phyloP scores from a whole-genome alignment of 2,113 vertebrate species.

The Anguilla rostrata region DNA sequence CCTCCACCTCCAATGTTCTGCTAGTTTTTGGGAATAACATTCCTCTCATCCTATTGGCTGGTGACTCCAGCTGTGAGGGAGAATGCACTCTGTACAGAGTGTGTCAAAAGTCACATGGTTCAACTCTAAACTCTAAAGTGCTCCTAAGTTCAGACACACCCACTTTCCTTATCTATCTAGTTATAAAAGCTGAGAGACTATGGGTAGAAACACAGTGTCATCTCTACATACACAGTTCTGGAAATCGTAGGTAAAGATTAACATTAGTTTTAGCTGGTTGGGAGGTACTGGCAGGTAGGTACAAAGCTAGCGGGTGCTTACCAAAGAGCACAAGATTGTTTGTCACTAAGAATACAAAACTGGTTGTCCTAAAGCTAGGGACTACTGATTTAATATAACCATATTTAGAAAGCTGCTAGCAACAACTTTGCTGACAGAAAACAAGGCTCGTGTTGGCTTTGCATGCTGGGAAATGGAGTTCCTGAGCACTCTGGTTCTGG shows the following conservation, averaged over 20 bases:
- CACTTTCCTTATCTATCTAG: background rate
- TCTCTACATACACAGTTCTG: no score
- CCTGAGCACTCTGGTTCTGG: conserved; percentile 37
- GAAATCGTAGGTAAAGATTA: no score
- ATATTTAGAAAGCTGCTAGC: background rate
- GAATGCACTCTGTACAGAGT: background rate
- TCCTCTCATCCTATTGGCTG: background rate
- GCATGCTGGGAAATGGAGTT: conserved; percentile 49
- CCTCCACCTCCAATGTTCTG: no score
- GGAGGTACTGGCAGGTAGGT: background rate
- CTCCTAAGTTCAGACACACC: background rate
- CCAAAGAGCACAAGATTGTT: no score
- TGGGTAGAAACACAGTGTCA: background rate
- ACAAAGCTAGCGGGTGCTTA: background rate
- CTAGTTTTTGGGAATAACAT: no score
- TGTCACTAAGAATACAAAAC: no score
- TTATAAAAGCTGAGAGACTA: background rate
- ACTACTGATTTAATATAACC: no score
- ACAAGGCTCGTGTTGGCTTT: no score
- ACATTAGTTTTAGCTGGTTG: background rate
- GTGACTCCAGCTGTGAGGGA: background rate
- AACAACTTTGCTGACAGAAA: background rate
- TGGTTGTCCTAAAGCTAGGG: no score
- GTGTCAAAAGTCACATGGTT: conserved; percentile 8
- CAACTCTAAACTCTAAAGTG: conserved; percentile 25